Conservation (phyloP, 2,888 invertebrate species). For the Cephus spinipes region DNA sequence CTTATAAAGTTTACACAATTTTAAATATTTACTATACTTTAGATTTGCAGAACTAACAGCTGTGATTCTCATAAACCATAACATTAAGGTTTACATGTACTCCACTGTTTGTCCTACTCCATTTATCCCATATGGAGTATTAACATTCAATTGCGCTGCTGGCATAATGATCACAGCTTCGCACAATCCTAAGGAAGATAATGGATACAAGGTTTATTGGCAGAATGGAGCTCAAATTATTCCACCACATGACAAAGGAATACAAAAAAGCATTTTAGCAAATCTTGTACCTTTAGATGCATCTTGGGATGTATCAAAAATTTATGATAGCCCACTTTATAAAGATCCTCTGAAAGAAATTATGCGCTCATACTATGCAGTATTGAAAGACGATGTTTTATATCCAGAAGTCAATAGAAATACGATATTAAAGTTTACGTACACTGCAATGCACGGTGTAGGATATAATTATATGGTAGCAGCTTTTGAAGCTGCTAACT, state of each 20-base stretch:
- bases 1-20: too few relatives aligned
- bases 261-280: slow-evolving; percentile 81
- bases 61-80: slow-evolving; percentile 81
- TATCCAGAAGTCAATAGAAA: slow-evolving; percentile 71
- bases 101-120: slow-evolving; percentile 90
- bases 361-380: slow-evolving; percentile 75
- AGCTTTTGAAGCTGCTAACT: slow-evolving; percentile 80
- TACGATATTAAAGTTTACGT: slow-evolving; percentile 78
- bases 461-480: slow-evolving; percentile 83
- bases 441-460: slow-evolving; percentile 99
- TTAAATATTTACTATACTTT: slow-evolving; percentile 27
- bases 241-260: slow-evolving; percentile 89
- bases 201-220: slow-evolving; percentile 99
- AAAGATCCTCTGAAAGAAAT: slow-evolving; percentile 80
- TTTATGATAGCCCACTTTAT: slow-evolving; percentile 71
- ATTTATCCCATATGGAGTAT: slow-evolving; percentile 89
- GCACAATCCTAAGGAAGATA: slow-evolving; percentile 95
- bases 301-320: slow-evolving; percentile 80
- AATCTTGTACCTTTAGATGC: slow-evolving; percentile 81
- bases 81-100: slow-evolving; percentile 85
- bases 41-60: slow-evolving; percentile 93
- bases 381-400: slow-evolving; percentile 71
- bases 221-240: slow-evolving; percentile 95
- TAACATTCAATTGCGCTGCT: slow-evolving; percentile 78
- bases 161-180: slow-evolving; percentile 97